Evolutionary conservation across 2,888 invertebrate genomes (phyloP), one percentile per base, ranked within the genome.

Genomic region (Thelaira solivaga): DNA sequence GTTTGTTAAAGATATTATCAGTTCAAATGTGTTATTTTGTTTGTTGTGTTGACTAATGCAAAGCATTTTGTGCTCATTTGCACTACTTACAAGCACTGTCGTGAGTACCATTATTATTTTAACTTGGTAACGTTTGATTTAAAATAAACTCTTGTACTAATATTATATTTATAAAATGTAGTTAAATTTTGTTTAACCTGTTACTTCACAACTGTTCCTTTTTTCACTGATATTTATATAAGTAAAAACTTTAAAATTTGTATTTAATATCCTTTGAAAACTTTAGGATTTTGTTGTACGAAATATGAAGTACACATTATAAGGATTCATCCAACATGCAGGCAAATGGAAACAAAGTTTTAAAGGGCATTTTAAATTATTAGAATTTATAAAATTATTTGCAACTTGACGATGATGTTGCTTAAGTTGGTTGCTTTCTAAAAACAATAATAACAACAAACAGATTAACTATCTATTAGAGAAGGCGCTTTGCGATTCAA

Each of bases 241-340:
- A 45, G 22, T 18, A 71, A 74, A 51, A 49, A 49, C 13, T 34
- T 1, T 3, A 29, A 41, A 57, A 69, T 34, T 69, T 64, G 8
- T 10, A 5, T 69, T 68, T 68, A 64, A 69, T 64, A 29, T 57
- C 16, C 24, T 64, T 71, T 31, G 20, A 18, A 61, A 36, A 69
- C 26, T 53, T 57, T 61, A 6, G 20, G 20, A 49, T 65, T n/a
- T n/a, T 47, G n/a, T n/a, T 31, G 18, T 4, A 24, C 29, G 8
- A 22, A 47, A 53, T 55, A 47, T 55, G 68, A 55, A 51, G 51
- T 39, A 16, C n/a, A 61, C 47, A 41, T 45, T 49, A 26, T 43
- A 43, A 11, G 7, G 22, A 53, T 4, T 10, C 29, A 53, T 41
- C 41, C 31, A 18, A 22, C 6, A 31, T 22, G 34, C 10, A 1